Percentiles rank a stretch among this genome's conserved stretches.
These are phyloP conservation scores for Microplitis demolitor DNA, from an alignment of 1,140 invertebrate species.

Conservation along the genomic window DNA sequence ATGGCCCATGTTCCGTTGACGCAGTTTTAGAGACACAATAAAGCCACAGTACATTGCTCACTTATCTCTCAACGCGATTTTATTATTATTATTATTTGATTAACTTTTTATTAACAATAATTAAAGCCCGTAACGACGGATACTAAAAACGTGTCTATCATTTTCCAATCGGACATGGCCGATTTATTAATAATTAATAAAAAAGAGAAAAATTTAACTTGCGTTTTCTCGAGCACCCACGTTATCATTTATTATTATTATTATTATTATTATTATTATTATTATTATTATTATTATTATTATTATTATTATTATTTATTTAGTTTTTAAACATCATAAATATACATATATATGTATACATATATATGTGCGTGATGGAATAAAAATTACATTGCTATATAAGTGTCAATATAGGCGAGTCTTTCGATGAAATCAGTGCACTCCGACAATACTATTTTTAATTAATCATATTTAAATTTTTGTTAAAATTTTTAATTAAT, in stretches of 20 bases:
- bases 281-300: conserved; percentile 21
- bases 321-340: conserved; percentile 11
- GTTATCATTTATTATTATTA: background rate
- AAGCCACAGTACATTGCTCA: background rate
- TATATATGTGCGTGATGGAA: background rate
- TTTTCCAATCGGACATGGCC: background rate
- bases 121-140: conserved; percentile 25
- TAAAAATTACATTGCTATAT: conserved; percentile 7
- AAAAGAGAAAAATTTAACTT: background rate
- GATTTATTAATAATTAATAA: background rate
- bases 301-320: conserved; percentile 24
- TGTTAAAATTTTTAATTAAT: background rate
- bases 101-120: conserved; percentile 12
- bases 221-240: conserved; percentile 5
- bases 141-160: background rate
- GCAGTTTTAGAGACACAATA: background rate
- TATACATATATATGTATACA: no score
- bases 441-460: conserved; percentile 22
- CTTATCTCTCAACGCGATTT: background rate
- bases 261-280: conserved; percentile 16
- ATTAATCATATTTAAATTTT: background rate
- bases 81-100: no score
- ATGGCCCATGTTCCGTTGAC: background rate
- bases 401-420: background rate
- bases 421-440: background rate